Evolutionary conservation across 2,113 vertebrate species (phyloP), one percentile per base, ranked within the genome.

Genomic region (Mustela nigripes): DNA sequence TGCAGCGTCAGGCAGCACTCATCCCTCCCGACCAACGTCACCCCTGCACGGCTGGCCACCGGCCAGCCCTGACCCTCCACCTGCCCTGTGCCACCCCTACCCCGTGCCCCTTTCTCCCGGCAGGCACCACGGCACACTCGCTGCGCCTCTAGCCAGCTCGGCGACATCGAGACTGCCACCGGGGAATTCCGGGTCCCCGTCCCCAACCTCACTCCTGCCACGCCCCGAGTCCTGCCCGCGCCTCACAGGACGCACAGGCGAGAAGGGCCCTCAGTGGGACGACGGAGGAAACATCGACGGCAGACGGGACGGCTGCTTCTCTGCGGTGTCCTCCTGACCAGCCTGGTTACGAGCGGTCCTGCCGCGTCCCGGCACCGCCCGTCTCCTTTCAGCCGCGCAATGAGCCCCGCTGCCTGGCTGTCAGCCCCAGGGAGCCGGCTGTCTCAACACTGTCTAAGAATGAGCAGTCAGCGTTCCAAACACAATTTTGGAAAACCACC

Each of bases 11-110:
- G 9, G 60, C 82, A 7, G 82, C 6, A 33, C 11, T 21, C 28
- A 12, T 1, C 22, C 28, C 42, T 6, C 10, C 48, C 2, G 2
- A 7, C 50, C 50, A 3, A 1, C 33, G 50, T 15, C 42, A 31
- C 39, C 42, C 42, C 53, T 2, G 2, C 12, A 26, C 7, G 15
- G 50, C 50, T 4, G 15, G 50, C 45, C 26, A 18, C 22, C 42
- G 4, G 3, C 39, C 21, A 15, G 73, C 39, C 39, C 39, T 26
- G 28, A 4, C 36, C 26, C 21, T 3, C 15, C 45, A 39, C 18
- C 22, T 36, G 4, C 11, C 48, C 31, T 2, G 5, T 3, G 6
- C 39, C 14, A 18, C 24, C 5, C 73, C 73, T 16, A 9, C 71
- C 12, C 3, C 74, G 14, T 28, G 73, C 74, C 42, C 71, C 80